phyloP scores from a whole-genome alignment of 1,140 invertebrate species.

The Meloidogyne hapla region DNA sequence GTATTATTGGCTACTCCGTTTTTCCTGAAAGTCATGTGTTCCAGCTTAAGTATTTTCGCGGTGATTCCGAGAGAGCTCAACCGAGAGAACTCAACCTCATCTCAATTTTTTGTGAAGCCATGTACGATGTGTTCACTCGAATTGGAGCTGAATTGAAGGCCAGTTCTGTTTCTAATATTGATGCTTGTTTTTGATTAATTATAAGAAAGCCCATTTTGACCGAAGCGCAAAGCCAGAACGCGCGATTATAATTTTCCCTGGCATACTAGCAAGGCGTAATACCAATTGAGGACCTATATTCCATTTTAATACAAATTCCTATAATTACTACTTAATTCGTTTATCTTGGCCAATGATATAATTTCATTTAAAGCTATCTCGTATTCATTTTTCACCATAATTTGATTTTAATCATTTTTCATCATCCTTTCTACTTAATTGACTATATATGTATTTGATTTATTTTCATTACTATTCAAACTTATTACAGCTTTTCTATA shows the following conservation, averaged over 20 bases:
- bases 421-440: not conserved
- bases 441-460: not conserved
- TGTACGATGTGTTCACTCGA: constrained; percentile 47
- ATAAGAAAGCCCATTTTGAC: too few relatives aligned
- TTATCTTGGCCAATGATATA: not conserved
- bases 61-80: not conserved
- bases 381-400: not conserved
- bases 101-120: constrained; percentile 46
- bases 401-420: not conserved
- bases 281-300: not conserved
- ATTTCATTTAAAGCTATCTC: not conserved
- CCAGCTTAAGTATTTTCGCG: constrained; percentile 24
- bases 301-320: not conserved
- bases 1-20: constrained; percentile 33
- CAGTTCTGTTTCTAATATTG: not conserved
- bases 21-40: constrained; percentile 36
- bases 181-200: not conserved
- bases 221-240: too few relatives aligned
- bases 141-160: constrained; percentile 30
- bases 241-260: too few relatives aligned
- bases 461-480: not conserved
- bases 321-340: not conserved
- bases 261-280: too few relatives aligned
- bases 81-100: constrained; percentile 14
- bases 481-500: not conserved